Base-by-base conservation (phyloP, 1,140 invertebrate species). In the Brachystomella parvula region DNA sequence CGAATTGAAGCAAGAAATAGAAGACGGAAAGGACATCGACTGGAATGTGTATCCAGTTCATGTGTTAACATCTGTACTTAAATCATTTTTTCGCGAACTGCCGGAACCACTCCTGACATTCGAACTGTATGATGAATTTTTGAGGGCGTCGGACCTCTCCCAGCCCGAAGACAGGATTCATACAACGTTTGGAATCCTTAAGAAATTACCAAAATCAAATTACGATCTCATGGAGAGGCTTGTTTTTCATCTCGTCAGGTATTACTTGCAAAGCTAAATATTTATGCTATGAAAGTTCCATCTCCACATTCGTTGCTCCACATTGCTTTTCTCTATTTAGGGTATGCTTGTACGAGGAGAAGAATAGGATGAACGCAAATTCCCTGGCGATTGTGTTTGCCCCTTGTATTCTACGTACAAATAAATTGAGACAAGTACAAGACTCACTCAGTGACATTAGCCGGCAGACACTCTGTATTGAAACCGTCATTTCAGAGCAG, bases 361-460 rank as follows among this genome's bases (percentile, higher is more conserved):
- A 87, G 64, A 97, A 96, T 79, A 85, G 90, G 65, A 98, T 98
- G 94, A 90, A 87, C 69, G 83, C 90, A 0, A 90, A 89, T 73
- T 89, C 91, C 47, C 79, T 98, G 61, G 91, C 94, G 21, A 94
- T 96, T 71, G 91, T 97, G 53, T 96, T 96, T 80, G 92, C 93
- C 15, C 94, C 94, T 6, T 96, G 92, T 78, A 89, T 97, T 31
- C 79, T 97, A 64, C 82, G 92, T 59, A 92, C 91, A 33, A 89
- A 90, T 77, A 87, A 90, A 76, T 78, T 85, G 53, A 82, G 94
- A 60, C 90, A 83, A 70, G 83, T 83, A 21, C 84, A 85, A 73
- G 74, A 75, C 39, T 74, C 74, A 21, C 56, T 75, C 2, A 70
- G 56, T 64, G 88, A 90, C 75, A 89, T 90, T 65, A 83, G 85